These are phyloP conservation scores for Drosophila hamatofila DNA, from an alignment of 2,888 invertebrate species.

Conservation along the genomic window DNA sequence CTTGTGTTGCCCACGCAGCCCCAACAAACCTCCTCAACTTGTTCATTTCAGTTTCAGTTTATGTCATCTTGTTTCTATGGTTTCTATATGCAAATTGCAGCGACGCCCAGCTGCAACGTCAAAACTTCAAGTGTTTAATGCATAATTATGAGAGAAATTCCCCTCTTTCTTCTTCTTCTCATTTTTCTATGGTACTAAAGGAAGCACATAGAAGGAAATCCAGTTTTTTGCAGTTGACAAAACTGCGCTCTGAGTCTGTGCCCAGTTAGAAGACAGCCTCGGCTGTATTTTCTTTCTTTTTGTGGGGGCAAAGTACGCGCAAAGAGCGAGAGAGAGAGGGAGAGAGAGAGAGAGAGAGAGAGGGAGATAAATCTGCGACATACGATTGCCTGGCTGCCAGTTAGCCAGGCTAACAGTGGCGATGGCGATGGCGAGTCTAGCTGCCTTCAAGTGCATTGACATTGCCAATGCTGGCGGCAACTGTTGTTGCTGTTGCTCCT, in stretches of 20 bases:
- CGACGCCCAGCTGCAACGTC: constrained; percentile 60
- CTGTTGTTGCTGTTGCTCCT: constrained; percentile 33
- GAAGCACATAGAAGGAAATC: constrained; percentile 52
- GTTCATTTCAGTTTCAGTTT: constrained; percentile 31
- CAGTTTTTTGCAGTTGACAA: constrained; percentile 70
- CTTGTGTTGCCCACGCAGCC: constrained; percentile 66
- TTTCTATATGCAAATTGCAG: constrained; percentile 74
- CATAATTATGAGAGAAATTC: constrained; percentile 63
- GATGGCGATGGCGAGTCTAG: constrained; percentile 16
- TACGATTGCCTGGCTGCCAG: constrained; percentile 28
- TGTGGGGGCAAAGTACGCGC: constrained; percentile 70
- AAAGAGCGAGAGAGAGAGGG: too few relatives aligned
- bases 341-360: too few relatives aligned
- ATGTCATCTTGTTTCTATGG: constrained; percentile 61
- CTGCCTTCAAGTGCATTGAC: constrained; percentile 63
- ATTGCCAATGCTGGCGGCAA: constrained; percentile 34
- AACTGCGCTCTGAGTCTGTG: constrained; percentile 29
- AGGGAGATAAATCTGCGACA: constrained; percentile 66
- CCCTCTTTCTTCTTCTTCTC: not conserved
- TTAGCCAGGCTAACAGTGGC: constrained; percentile 18
- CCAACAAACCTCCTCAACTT: constrained; percentile 39
- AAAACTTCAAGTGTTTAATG: constrained; percentile 76
- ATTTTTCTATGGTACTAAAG: not conserved
- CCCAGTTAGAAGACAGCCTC: constrained; percentile 41
- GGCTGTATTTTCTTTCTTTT: constrained; percentile 12